A percentile compares a stretch with the other conserved stretches of the same genome.
Evolutionary conservation across 2,797 vertebrate genomes (phyloP).

Genomic region (Enteromius fasciolatus): DNA sequence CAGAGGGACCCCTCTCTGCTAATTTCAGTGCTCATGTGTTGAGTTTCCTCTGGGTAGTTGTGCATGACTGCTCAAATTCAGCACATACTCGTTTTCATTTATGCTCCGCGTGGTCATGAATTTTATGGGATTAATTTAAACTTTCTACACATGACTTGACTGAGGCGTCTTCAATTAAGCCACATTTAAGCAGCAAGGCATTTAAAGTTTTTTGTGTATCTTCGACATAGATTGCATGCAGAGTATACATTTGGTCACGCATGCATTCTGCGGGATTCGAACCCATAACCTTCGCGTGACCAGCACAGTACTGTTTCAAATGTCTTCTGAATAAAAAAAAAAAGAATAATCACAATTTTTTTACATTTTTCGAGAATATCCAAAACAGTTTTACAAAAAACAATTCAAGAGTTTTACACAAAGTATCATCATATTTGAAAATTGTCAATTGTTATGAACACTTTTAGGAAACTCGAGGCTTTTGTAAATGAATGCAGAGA

Average conservation of each 20-base stretch:
- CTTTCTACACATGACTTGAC: background rate
- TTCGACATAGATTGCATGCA: background rate
- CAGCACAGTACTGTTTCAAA: background rate
- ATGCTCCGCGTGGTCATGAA: background rate
- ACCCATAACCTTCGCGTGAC: background rate
- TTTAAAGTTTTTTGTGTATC: background rate
- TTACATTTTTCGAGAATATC: background rate
- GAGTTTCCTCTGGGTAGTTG: background rate
- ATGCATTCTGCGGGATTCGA: background rate
- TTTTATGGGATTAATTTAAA: background rate
- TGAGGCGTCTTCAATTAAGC: background rate
- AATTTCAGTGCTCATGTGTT: background rate
- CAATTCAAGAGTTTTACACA: background rate
- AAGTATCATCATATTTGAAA: background rate
- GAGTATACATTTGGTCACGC: background rate
- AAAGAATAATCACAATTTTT: background rate
- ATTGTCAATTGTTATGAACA: background rate
- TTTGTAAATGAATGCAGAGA: background rate
- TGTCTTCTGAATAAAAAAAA: background rate
- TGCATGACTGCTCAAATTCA: constrained; percentile 7
- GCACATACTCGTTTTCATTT: background rate
- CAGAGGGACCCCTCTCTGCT: background rate
- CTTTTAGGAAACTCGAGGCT: background rate
- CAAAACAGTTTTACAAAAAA: background rate
- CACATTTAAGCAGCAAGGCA: background rate